Base-by-base conservation (phyloP, 2,797 vertebrate genomes). In the Anomalospiza imberbis region DNA sequence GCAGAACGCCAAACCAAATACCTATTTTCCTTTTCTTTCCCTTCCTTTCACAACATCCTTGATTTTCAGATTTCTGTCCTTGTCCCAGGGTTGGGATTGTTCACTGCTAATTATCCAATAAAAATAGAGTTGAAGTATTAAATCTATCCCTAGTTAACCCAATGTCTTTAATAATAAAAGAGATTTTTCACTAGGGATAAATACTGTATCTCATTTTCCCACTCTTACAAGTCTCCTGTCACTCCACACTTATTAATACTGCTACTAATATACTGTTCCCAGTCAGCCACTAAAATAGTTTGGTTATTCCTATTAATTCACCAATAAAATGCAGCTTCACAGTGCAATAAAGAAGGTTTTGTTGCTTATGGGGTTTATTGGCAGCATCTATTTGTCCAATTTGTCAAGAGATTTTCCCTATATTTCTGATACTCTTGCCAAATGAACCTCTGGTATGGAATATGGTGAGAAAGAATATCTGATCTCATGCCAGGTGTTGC, bases 141-240 rank as follows among this genome's bases (percentile, higher is more conserved):
- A 97, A 97, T 98, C 97, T 93, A 95, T 96, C 92, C 95, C 97
- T 87, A 68, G 97, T 97, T 98, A 97, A 95, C 96, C 95, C 88
- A 72, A 85, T 84, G 80, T 93, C 97, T 97, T 98, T 95, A 95
- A 97, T 97, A 98, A 98, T 97, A 97, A 95, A 97, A 89, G 88
- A 96, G 89, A 98, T 97, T 97, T 97, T 97, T 95, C 97, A 98
- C 97, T 95, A 76, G 97, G 97, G 97, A 98, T 97, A 97, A 97
- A 97, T 97, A 97, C 94, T 25, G 2, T 62, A 47, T 92, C 96
- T 97, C 96, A 83, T 98, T 98, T 96, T 90, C 93, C 95, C 93
- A 77, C 82, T 93, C 96, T 97, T 94, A 60, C 92, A 89, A 95
- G 97, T 86, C 95, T 97, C 96, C 95, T 92, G 96, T 97, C 97